Base-by-base conservation (phyloP, 2,888 invertebrate genomes). In the Nezara viridula region DNA sequence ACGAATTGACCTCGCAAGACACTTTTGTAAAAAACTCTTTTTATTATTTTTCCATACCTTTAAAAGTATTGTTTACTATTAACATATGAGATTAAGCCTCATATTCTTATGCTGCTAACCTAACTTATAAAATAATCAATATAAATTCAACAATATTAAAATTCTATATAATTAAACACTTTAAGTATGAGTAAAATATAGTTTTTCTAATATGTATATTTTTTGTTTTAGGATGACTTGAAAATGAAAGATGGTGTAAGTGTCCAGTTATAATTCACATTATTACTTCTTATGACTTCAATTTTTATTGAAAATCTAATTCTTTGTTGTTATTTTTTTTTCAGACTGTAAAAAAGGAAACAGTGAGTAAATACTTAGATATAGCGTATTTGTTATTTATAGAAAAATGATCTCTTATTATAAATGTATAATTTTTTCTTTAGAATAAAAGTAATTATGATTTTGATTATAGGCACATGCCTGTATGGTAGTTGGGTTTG, bases 401-500 rank as follows among this genome's bases (percentile, higher is more conserved):
- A 3, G 2, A 52, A 19, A 85, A 85, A 37, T 85, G 0, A 47
- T 52, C 24, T 86, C 10, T 27, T 50, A 50, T 32, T 49, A 3
- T 27, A 50, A 27, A 19, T 27, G 5, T 44, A 85, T 37, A 32
- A 19, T 21, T 44, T 44, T 9, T 44, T 40, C 12, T 24, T n/a
- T 2, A 3, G 21, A 73, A 37, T 32, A 27, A 32, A n/a, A 73
- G n/a, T 77, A 24, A 44, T 24, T 86, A 40, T 19, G 16, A 24
- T 77, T 77, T 50, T 14, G 14, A 19, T 73, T 73, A 14, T 37
- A 73, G 66, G 6, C 5, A 19, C 19, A 66, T 77, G 87, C 89
- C 9, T 27, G 95, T 66, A 98, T 98, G 97, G 95, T 97, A 0
- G 94, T 97, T 19, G 98, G 97, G 0, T 97, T 97, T 92, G 98